A percentile compares a stretch with the other conserved stretches of the same genome.
phyloP scores from a whole-genome alignment of 23 tunicate genomes.

The Phallusia fumigata region DNA sequence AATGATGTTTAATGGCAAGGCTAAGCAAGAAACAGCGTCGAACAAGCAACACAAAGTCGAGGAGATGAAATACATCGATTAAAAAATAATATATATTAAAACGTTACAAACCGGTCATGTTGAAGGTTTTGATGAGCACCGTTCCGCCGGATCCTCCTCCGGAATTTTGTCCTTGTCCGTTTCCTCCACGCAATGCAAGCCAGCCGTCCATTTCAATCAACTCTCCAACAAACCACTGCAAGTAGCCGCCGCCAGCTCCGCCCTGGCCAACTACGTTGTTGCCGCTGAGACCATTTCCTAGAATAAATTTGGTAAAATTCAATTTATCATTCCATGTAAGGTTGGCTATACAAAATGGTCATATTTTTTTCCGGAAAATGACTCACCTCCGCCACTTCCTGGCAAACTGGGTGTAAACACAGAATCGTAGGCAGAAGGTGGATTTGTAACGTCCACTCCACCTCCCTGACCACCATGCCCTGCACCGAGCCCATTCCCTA shows the following conservation, averaged over 20 bases:
- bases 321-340: no score
- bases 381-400: slow-evolving; percentile 38
- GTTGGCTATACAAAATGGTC: no score
- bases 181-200: slow-evolving; percentile 21
- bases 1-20: no score
- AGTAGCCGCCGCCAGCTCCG: slow-evolving; percentile 20
- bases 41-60: no score
- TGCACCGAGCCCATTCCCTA: slow-evolving; percentile 29
- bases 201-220: slow-evolving; percentile 34
- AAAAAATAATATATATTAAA: no score
- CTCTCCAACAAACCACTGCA: slow-evolving; percentile 22
- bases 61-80: no score
- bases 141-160: slow-evolving; percentile 41
- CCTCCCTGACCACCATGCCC: slow-evolving; percentile 42
- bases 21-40: no score
- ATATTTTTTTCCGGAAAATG: no score
- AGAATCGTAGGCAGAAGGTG: slow-evolving; percentile 10
- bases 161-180: slow-evolving; percentile 18
- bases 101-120: slow-evolving; percentile 23
- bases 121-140: slow-evolving; percentile 24
- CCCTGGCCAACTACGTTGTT: neutral
- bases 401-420: slow-evolving; percentile 11
- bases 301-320: no score
- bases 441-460: neutral
- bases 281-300: slow-evolving; percentile 16